These are phyloP conservation scores for Megaleporinus macrocephalus DNA, from an alignment of 2,113 vertebrate genomes.

Conservation along the genomic window DNA sequence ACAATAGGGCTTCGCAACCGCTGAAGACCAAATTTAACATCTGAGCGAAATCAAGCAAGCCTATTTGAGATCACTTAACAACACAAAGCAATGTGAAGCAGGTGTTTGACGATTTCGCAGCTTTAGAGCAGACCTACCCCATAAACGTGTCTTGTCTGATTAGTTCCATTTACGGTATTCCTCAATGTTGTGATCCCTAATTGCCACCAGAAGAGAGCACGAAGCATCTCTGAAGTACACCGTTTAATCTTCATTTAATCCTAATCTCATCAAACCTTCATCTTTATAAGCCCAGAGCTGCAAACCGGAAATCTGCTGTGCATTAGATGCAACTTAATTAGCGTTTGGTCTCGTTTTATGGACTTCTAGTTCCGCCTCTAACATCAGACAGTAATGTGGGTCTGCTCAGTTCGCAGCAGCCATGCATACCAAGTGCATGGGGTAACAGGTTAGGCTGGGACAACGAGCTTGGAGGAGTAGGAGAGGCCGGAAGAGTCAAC, in stretches of 20 bases:
- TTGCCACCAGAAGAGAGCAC: background rate
- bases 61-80: too few species aligned
- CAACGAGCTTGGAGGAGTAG: conserved; percentile 49
- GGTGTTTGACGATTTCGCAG: too few species aligned
- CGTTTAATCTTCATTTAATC: conserved; percentile 5
- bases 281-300: conserved; percentile 35
- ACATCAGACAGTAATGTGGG: conserved; percentile 19
- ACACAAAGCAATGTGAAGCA: too few species aligned
- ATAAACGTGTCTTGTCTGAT: too few species aligned
- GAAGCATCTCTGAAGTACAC: background rate
- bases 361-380: conserved; percentile 35
- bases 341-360: conserved; percentile 34
- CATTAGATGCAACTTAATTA: conserved; percentile 44
- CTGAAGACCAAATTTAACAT: too few species aligned
- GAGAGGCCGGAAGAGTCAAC: conserved; percentile 45
- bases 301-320: conserved; percentile 46
- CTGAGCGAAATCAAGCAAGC: too few species aligned
- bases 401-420: background rate
- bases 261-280: conserved; percentile 36
- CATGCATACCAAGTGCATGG: conserved; percentile 42
- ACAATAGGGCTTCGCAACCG: too few species aligned
- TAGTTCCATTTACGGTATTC: too few species aligned
- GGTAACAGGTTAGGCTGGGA: conserved; percentile 40
- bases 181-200: background rate
- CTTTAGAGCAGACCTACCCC: too few species aligned